Conservation (phyloP, 2,888 invertebrate genomes). For the Drosophila algonquin region DNA sequence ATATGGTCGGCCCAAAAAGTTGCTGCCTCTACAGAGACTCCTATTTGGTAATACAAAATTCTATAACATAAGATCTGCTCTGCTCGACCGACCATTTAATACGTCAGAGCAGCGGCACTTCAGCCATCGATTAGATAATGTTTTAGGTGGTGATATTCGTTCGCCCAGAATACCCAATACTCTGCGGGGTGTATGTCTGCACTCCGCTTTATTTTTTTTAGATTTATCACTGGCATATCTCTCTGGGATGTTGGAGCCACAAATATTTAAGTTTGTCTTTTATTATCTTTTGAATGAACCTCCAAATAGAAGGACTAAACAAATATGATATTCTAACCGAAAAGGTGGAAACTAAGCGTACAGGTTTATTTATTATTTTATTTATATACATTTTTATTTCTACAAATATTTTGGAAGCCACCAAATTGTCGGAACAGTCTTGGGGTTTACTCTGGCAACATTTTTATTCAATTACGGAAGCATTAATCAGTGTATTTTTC, state of each 20-base stretch:
- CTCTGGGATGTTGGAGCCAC: neutral
- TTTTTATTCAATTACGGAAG: neutral
- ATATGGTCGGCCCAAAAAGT: conserved; percentile 57
- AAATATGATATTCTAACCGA: neutral
- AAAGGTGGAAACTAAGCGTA: conserved; percentile 15
- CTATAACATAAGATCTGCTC: conserved; percentile 3
- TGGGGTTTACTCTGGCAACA: neutral
- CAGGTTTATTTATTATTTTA: conserved; percentile 4
- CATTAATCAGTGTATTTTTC: neutral
- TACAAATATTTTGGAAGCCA: neutral
- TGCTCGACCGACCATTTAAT: conserved; percentile 25
- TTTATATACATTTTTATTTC: conserved; percentile 3
- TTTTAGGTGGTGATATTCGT: neutral
- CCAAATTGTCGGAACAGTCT: neutral
- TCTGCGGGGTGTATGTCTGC: conserved; percentile 9
- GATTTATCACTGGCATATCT: neutral
- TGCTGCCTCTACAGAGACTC: conserved; percentile 10
- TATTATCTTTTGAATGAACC: conserved; percentile 28
- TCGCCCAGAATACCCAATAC: neutral
- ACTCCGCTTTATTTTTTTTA: neutral
- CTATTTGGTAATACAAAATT: conserved; percentile 6
- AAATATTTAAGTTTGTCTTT: conserved; percentile 23
- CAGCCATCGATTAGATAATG: conserved; percentile 40
- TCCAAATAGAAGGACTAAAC: neutral
- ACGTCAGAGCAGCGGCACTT: conserved; percentile 39